Evolutionary conservation across 2,797 vertebrate genomes (phyloP).

Genomic region (Lerista edwardsae): DNA sequence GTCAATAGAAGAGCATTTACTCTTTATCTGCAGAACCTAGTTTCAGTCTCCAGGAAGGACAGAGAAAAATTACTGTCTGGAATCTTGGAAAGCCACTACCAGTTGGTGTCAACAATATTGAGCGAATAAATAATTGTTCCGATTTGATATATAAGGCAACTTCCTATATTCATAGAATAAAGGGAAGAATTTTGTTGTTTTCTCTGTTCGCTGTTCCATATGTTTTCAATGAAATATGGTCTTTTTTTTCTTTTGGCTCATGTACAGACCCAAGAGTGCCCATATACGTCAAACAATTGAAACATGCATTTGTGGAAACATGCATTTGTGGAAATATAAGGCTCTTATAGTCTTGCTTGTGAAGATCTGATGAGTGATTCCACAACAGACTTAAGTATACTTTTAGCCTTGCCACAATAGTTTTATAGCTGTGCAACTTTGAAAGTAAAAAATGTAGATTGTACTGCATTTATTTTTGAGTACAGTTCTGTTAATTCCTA

Average conservation of each 20-base stretch:
- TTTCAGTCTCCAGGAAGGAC: no score
- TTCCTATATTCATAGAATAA: background rate
- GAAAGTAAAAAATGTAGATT: background rate
- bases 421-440: background rate
- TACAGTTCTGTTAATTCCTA: background rate
- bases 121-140: no score
- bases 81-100: no score
- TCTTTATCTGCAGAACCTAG: no score
- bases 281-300: constrained; percentile 63
- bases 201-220: constrained; percentile 53
- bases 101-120: no score
- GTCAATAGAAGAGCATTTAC: no score
- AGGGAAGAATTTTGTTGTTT: constrained; percentile 51
- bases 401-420: constrained; percentile 3
- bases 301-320: constrained; percentile 54
- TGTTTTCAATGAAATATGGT: constrained; percentile 66
- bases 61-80: no score
- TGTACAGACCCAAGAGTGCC: constrained; percentile 54
- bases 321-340: constrained; percentile 55
- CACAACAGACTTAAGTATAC: constrained; percentile 9
- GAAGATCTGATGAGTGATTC: constrained; percentile 9
- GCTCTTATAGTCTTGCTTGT: constrained; percentile 33
- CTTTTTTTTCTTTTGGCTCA: constrained; percentile 44
- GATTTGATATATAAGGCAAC: no score
- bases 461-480: background rate